phyloP scores from a whole-genome alignment of 2,113 vertebrate genomes.

The Gambusia holbrooki region DNA sequence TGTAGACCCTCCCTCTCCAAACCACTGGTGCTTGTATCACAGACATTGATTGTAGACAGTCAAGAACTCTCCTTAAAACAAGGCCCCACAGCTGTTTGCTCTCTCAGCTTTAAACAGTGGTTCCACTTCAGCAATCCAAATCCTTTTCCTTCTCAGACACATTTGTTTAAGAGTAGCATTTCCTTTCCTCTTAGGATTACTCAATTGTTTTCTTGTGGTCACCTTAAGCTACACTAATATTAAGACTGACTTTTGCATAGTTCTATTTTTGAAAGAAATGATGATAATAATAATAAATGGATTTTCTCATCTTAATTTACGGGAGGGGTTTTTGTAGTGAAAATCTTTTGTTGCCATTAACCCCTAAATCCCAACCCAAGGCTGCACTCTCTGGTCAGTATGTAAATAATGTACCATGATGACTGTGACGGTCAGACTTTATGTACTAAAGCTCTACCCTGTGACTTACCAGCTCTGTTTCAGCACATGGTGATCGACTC shows the following conservation, averaged over 20 bases:
- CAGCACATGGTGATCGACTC: slow-evolving; percentile 53
- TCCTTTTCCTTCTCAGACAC: slow-evolving; percentile 36
- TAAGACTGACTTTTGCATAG: slow-evolving; percentile 79
- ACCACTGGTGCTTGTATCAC: slow-evolving; percentile 46
- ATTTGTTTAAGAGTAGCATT: slow-evolving; percentile 61
- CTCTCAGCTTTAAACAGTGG: slow-evolving; percentile 59
- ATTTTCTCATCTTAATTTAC: slow-evolving; percentile 63
- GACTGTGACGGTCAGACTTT: slow-evolving; percentile 54
- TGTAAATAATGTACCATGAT: slow-evolving; percentile 73
- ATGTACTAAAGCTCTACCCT: slow-evolving; percentile 62
- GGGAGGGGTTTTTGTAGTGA: slow-evolving; percentile 45
- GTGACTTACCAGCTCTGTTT: slow-evolving; percentile 57
- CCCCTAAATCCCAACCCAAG: slow-evolving; percentile 42
- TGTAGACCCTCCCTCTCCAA: slow-evolving; percentile 45
- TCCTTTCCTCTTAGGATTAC: slow-evolving; percentile 4
- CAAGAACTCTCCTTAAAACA: slow-evolving; percentile 17
- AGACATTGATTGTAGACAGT: slow-evolving; percentile 22
- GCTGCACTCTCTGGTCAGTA: slow-evolving; percentile 70
- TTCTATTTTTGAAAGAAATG: slow-evolving; percentile 73
- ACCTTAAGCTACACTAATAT: slow-evolving; percentile 83
- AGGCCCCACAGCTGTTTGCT: slow-evolving; percentile 18
- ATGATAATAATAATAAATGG: slow-evolving; percentile 29
- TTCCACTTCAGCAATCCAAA: slow-evolving; percentile 31
- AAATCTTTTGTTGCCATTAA: slow-evolving; percentile 26
- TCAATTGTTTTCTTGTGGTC: slow-evolving; percentile 67